Evolutionary conservation across 2,113 vertebrate genomes (phyloP).

Genomic region (Notarius quadriscutis): DNA sequence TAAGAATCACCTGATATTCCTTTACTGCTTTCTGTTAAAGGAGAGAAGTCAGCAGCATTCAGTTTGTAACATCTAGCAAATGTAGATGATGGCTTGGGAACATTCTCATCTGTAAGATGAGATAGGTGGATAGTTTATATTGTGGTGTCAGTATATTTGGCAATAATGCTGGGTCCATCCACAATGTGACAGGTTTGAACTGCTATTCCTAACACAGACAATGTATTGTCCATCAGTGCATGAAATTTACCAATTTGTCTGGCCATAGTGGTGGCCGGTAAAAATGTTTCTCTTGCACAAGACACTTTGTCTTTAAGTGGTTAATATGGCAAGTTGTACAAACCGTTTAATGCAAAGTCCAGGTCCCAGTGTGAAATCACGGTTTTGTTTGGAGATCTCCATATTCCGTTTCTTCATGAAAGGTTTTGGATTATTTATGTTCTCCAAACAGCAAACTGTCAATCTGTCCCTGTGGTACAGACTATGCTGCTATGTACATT

Average conservation of each 20-base stretch:
- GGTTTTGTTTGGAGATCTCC: no score
- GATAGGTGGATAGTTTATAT: no score
- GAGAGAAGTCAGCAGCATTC: no score
- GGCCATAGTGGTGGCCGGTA: background rate
- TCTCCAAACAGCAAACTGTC: background rate
- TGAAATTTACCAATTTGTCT: background rate
- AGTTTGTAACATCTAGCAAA: no score
- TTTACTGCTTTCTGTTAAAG: background rate
- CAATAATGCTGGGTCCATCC: no score
- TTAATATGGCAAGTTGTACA: background rate
- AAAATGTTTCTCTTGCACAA: background rate
- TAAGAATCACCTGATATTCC: background rate
- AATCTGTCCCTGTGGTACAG: background rate
- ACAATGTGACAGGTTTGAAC: no score
- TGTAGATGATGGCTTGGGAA: no score
- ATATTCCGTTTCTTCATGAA: background rate
- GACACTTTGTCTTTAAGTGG: background rate
- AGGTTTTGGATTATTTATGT: background rate
- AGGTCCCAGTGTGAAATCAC: no score
- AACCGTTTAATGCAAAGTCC: background rate
- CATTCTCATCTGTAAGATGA: no score
- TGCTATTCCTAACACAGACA: background rate
- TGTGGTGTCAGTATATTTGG: no score
- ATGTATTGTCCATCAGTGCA: no score
- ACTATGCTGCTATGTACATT: no score